These are phyloP conservation scores for Kryptopterus vitreolus DNA, from an alignment of 2,797 vertebrate genomes.

Conservation along the genomic window DNA sequence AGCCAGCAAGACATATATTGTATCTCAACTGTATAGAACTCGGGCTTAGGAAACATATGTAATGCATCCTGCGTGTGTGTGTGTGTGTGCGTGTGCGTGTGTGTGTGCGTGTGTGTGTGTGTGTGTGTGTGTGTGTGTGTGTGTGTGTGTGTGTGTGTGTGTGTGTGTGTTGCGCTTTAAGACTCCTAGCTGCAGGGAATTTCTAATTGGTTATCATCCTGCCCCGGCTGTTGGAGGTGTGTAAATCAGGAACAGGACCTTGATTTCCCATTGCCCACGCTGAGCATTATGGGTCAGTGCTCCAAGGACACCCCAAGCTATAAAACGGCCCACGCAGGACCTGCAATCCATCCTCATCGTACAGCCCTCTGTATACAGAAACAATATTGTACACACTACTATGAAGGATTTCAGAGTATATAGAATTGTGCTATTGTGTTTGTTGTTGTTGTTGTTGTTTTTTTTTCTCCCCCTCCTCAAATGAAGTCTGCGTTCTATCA, in stretches of 20 bases:
- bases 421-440: conserved; percentile 31
- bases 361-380: neutral
- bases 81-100: neutral
- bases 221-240: conserved; percentile 21
- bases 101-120: neutral
- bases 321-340: conserved; percentile 31
- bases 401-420: conserved; percentile 12
- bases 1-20: neutral
- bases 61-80: neutral
- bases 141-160: neutral
- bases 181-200: conserved; percentile 30
- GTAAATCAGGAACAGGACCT: conserved; percentile 32
- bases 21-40: neutral
- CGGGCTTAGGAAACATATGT: neutral
- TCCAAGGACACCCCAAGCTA: conserved; percentile 40
- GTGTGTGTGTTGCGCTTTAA: conserved; percentile 21
- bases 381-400: conserved; percentile 30
- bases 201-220: conserved; percentile 46
- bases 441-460: too few species aligned
- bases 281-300: conserved; percentile 45
- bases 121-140: too few species aligned
- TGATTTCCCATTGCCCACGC: conserved; percentile 34
- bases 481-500: conserved; percentile 45
- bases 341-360: conserved; percentile 37
- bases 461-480: neutral